phyloP scores from a whole-genome alignment of 2,888 invertebrate species.

The Mylabris sibirica region DNA sequence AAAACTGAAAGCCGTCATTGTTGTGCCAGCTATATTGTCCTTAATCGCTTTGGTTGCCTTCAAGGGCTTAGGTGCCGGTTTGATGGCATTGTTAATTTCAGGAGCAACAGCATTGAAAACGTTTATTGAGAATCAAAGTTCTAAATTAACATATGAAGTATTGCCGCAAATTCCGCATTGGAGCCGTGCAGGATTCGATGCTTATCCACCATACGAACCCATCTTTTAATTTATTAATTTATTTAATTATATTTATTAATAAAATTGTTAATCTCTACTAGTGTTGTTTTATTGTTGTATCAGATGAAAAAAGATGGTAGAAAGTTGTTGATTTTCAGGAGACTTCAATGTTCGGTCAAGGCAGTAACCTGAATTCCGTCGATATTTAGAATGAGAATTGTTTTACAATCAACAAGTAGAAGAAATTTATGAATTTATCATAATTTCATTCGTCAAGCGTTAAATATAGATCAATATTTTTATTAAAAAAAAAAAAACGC shows the following conservation, averaged over 20 bases:
- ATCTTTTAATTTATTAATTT: neutral
- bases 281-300: neutral
- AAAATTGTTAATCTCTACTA: neutral
- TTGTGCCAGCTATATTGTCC: conserved; percentile 68
- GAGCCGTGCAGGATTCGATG: conserved; percentile 47
- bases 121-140: conserved; percentile 47
- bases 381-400: neutral
- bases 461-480: neutral
- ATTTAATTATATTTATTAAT: neutral
- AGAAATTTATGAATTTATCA: neutral
- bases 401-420: too few species aligned
- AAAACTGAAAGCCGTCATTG: conserved; percentile 69
- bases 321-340: neutral
- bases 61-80: conserved; percentile 70
- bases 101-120: conserved; percentile 59
- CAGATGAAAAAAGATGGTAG: neutral
- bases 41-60: conserved; percentile 70
- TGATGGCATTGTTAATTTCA: conserved; percentile 69
- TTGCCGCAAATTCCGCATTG: conserved; percentile 55
- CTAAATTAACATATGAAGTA: conserved; percentile 56
- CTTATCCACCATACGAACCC: conserved; percentile 1
- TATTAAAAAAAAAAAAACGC: neutral
- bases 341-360: neutral
- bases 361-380: neutral
- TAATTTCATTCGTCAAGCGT: neutral